Evolutionary conservation across 2,797 vertebrate genomes (phyloP), one percentile per base, ranked within the genome.

Genomic region (Malurus leucopterus): DNA sequence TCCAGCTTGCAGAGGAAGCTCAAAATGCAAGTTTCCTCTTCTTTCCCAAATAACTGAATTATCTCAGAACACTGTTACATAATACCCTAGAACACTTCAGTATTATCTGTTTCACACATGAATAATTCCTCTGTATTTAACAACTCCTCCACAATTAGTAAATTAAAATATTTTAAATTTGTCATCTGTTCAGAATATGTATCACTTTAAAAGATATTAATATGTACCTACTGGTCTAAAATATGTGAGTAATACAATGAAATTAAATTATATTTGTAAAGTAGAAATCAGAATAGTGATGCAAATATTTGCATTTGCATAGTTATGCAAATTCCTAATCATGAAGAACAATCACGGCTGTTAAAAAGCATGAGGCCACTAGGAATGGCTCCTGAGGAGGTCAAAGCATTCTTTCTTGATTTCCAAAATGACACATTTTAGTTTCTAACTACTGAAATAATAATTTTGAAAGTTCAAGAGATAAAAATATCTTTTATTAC

Each of bases 401-500:
- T 59, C 68, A 91, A 71, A 90, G 27, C 23, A 51, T 55, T 61
- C 36, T 32, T 49, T 63, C 68, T 54, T 55, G 32, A 69, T 86
- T 88, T 72, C 36, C 30, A 50, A 59, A 85, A 83, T 40, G 46
- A 89, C 15, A 41, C 24, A 47, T 43, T 78, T 72, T 50, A 61
- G 22, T 44, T 89, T 86, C 77, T 69, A 76, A 57, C 23, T 81
- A 81, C 54, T 75, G 55, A 78, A 78, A 70, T 40, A 43, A 75
- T 26, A 1, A 51, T 62, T 62, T 34, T 68, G 16, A 51, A 69
- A 80, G 63, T 81, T 84, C 70, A 80, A 80, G 41, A 89, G 49
- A 58, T 47, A 79, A 85, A n/a, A 84, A 53, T 27, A 54, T 36
- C 72, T 74, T 88, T 90, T 88, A 91, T 83, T 92, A 61, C 22